phyloP scores from a whole-genome alignment of 2,113 vertebrate genomes.

The Poicephalus meyeri region DNA sequence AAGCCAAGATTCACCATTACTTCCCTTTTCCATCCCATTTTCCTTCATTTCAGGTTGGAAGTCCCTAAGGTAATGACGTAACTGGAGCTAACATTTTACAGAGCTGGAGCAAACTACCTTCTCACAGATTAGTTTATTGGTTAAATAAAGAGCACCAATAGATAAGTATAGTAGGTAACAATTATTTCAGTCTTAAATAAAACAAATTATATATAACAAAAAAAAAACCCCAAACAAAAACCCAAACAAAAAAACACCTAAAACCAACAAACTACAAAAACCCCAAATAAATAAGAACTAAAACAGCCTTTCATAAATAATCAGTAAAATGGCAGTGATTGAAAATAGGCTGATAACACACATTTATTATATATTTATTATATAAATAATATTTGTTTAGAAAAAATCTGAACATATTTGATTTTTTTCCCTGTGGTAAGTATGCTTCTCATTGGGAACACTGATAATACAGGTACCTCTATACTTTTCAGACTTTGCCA shows the following conservation, averaged over 20 bases:
- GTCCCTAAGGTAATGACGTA: neutral
- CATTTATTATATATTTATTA: too few species aligned
- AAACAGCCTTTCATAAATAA: neutral
- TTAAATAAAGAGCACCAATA: neutral
- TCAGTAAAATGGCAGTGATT: neutral
- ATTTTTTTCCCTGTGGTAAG: neutral
- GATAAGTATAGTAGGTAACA: neutral
- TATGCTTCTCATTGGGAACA: neutral
- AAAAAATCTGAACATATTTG: neutral
- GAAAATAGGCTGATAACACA: neutral
- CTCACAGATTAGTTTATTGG: neutral
- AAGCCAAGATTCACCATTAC: neutral
- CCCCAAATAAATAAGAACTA: neutral
- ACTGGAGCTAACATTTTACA: neutral
- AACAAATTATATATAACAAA: neutral
- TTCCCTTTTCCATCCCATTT: neutral
- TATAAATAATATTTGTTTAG: neutral
- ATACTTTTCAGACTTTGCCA: neutral
- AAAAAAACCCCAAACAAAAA: neutral
- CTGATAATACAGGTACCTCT: fast-evolving
- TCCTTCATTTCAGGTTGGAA: neutral
- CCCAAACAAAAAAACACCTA: neutral
- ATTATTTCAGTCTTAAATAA: neutral
- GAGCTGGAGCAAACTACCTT: neutral
- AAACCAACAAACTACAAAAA: neutral